Percentiles rank a stretch among this genome's conserved stretches.
These are phyloP conservation scores for Drosophila helvetica DNA, from an alignment of 2,888 invertebrate species.

Conservation along the genomic window DNA sequence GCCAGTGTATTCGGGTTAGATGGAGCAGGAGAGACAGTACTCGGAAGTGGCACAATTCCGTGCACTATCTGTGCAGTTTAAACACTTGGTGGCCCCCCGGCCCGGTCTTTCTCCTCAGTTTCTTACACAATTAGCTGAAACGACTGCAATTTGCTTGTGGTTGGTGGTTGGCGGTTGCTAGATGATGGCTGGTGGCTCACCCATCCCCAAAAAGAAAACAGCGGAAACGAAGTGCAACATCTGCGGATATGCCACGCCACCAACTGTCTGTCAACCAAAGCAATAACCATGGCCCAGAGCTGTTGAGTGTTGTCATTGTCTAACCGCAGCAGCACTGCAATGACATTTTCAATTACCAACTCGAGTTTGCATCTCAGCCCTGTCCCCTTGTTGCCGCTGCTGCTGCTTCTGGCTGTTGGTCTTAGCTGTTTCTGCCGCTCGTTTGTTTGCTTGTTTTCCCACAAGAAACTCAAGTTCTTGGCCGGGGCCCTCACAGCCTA, in stretches of 20 bases:
- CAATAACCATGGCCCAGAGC: slow-evolving; percentile 27
- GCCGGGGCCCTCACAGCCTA: slow-evolving; percentile 54
- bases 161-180: background rate
- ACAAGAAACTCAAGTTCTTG: slow-evolving; percentile 47
- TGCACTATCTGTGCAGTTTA: background rate
- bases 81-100: background rate
- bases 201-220: slow-evolving; percentile 17
- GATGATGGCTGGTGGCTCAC: too few species aligned
- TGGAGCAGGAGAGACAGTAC: background rate
- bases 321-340: slow-evolving; percentile 60
- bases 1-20: background rate
- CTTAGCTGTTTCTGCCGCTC: slow-evolving; percentile 37
- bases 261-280: slow-evolving; percentile 26
- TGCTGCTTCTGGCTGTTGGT: slow-evolving; percentile 13
- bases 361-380: slow-evolving; percentile 41
- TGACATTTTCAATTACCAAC: slow-evolving; percentile 66
- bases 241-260: slow-evolving; percentile 8
- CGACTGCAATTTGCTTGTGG: slow-evolving; percentile 54
- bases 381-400: background rate
- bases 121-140: slow-evolving; percentile 47
- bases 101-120: slow-evolving; percentile 1
- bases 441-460: slow-evolving; percentile 53
- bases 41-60: slow-evolving; percentile 6
- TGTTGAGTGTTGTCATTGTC: slow-evolving; percentile 1
- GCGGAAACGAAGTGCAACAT: slow-evolving; percentile 24